These are phyloP conservation scores for Porites lobata DNA, from an alignment of 92 coral and sea anemone species.

Conservation along the genomic window DNA sequence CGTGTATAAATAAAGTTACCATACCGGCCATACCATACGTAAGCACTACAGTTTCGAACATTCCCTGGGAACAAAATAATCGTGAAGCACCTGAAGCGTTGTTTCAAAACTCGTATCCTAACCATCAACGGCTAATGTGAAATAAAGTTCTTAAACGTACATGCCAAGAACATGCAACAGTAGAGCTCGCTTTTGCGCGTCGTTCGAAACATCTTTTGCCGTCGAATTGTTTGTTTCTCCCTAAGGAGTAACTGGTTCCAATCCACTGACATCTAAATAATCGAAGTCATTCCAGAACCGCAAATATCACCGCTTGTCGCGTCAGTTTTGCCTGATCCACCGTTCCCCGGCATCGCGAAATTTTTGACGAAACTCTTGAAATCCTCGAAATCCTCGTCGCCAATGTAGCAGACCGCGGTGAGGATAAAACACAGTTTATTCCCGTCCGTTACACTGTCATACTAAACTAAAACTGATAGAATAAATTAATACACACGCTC, in stretches of 20 bases:
- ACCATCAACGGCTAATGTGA: neutral
- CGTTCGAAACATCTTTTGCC: conserved; percentile 20
- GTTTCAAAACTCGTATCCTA: neutral
- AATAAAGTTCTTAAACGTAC: conserved; percentile 28
- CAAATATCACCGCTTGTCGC: neutral
- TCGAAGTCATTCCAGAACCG: neutral
- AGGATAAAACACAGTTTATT: neutral
- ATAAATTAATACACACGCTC: no score
- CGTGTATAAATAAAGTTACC: no score
- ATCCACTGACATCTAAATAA: conserved; percentile 4
- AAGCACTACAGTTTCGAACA: no score
- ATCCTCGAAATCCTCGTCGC: neutral
- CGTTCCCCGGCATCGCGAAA: conserved; percentile 3
- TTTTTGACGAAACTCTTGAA: neutral
- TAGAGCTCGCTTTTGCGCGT: conserved; percentile 18
- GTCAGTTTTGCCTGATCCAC: neutral
- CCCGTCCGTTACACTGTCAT: neutral
- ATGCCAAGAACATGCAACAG: conserved; percentile 18
- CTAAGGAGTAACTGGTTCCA: conserved; percentile 11
- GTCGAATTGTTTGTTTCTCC: conserved; percentile 9
- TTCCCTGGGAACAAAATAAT: conserved; percentile 47
- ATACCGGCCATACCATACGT: no score
- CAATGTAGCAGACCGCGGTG: neutral
- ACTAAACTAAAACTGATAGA: no score
- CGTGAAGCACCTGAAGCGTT: conserved; percentile 39